phyloP scores from a whole-genome alignment of 1,140 invertebrate species.

The Anastrepha ludens region DNA sequence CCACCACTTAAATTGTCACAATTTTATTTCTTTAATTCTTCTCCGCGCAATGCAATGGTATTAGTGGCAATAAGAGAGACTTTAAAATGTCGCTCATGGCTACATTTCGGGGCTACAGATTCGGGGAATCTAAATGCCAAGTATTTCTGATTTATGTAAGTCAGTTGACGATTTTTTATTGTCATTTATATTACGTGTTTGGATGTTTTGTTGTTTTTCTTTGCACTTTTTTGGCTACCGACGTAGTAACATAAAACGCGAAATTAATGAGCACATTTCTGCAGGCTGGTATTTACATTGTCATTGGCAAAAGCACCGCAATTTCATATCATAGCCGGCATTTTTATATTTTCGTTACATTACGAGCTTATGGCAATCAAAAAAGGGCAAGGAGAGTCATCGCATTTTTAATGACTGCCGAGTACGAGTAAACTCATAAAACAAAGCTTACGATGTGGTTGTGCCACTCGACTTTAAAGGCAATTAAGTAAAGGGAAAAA shows the following conservation, averaged over 20 bases:
- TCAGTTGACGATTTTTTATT: neutral
- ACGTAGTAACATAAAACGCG: neutral
- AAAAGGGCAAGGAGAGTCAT: neutral
- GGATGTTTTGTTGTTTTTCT: too few species aligned
- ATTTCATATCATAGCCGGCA: neutral
- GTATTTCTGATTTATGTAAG: neutral
- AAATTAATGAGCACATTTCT: conserved; percentile 34
- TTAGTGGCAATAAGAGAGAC: conserved; percentile 21
- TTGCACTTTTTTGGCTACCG: neutral
- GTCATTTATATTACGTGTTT: neutral
- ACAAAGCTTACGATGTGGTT: conserved; percentile 9
- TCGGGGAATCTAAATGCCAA: conserved; percentile 23
- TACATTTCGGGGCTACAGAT: too few species aligned
- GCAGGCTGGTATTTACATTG: conserved; percentile 7
- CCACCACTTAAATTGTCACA: neutral
- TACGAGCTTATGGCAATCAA: conserved; percentile 1
- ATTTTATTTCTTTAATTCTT: conserved; percentile 31
- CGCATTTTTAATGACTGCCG: conserved; percentile 41
- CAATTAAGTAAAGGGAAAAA: neutral
- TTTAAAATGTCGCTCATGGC: neutral
- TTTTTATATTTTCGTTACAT: neutral
- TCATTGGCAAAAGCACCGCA: neutral
- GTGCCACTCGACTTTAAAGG: neutral
- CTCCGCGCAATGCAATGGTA: neutral
- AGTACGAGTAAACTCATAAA: conserved; percentile 39